These are phyloP conservation scores for Brachionus rotundiformis DNA, from an alignment of 1,140 invertebrate species.

Conservation along the genomic window DNA sequence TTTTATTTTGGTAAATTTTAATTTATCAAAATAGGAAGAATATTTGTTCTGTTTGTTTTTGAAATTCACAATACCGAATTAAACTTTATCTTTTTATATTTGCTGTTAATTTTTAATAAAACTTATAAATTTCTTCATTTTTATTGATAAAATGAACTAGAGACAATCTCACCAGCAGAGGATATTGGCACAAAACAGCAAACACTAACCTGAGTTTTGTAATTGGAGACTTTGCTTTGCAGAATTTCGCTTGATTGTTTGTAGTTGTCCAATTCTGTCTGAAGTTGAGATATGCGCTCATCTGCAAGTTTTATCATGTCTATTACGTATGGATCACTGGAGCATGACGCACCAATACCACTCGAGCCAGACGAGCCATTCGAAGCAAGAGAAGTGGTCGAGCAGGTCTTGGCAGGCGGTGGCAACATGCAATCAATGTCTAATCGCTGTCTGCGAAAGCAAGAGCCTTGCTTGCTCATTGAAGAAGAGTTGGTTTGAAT, in stretches of 20 bases:
- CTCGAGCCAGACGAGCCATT: not conserved
- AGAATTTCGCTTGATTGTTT: slow-evolving; percentile 58
- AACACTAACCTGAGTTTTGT: slow-evolving; percentile 59
- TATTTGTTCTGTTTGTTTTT: not conserved
- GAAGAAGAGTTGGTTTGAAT: slow-evolving; percentile 62
- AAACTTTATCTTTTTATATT: no score
- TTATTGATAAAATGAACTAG: no score
- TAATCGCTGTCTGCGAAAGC: slow-evolving; percentile 64
- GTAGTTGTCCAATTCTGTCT: slow-evolving; percentile 55
- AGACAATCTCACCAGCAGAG: no score
- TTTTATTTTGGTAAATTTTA: no score
- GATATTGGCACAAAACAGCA: no score
- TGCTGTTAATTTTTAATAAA: no score
- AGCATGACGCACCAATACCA: slow-evolving; percentile 53
- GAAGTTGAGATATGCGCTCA: slow-evolving; percentile 59
- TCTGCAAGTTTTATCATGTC: slow-evolving; percentile 63
- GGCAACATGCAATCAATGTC: slow-evolving; percentile 61
- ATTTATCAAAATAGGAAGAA: no score
- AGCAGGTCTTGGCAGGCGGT: slow-evolving; percentile 52
- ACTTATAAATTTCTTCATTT: no score
- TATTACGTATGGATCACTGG: slow-evolving; percentile 62
- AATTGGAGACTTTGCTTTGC: slow-evolving; percentile 59
- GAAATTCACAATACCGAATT: not conserved
- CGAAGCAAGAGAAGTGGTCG: slow-evolving; percentile 41
- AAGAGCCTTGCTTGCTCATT: slow-evolving; percentile 54